Evolutionary conservation across 2,113 vertebrate species (phyloP).

Genomic region (Istiophorus platypterus): DNA sequence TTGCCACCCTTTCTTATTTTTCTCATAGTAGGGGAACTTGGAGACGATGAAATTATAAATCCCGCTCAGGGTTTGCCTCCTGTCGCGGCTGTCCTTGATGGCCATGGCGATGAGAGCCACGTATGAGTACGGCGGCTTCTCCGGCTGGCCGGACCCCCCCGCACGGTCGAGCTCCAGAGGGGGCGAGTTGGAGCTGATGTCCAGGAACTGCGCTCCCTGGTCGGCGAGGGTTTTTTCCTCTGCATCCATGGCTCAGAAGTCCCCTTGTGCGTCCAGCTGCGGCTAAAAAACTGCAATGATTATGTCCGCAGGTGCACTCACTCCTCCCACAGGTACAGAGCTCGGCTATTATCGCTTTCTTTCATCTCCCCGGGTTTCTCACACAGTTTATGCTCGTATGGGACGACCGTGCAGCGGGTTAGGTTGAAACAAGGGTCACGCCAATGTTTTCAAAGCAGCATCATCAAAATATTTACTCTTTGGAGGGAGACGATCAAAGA

Average conservation of each 20-base stretch:
- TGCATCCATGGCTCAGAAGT: conserved; percentile 51
- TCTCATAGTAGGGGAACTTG: conserved; percentile 88
- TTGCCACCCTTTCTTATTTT: conserved; percentile 85
- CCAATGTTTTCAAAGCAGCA: neutral
- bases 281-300: neutral
- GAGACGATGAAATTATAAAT: conserved; percentile 86
- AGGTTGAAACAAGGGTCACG: conserved; percentile 55
- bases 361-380: conserved; percentile 60
- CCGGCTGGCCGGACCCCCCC: neutral
- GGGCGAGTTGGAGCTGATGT: conserved; percentile 59
- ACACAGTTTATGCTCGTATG: neutral
- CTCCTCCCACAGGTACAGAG: conserved; percentile 52
- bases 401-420: neutral
- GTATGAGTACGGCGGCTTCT: conserved; percentile 88
- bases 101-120: conserved; percentile 90
- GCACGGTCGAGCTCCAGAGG: conserved; percentile 7
- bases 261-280: conserved; percentile 6
- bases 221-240: conserved; percentile 1
- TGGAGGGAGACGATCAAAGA: conserved; percentile 26
- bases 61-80: conserved; percentile 83
- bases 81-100: conserved; percentile 82
- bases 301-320: conserved; percentile 64
- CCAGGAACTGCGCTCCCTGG: conserved; percentile 32
- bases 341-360: neutral
- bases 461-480: neutral